Evolutionary conservation across 2,888 invertebrate genomes (phyloP), one percentile per base, ranked within the genome.

Genomic region (Minunthozetes semirufus): DNA sequence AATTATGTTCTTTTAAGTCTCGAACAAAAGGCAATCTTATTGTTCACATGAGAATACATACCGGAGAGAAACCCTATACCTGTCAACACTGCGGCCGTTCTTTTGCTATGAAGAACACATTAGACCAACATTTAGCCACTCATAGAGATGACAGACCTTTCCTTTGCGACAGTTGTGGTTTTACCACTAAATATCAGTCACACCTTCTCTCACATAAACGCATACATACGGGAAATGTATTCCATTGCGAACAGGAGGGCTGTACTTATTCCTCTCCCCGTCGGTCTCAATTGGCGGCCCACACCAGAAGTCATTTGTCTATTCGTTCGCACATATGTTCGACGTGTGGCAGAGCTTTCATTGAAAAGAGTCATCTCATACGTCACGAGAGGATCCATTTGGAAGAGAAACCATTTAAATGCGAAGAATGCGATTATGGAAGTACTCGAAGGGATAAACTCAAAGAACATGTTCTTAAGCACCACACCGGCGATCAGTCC

Each of bases 311-410:
- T 46, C 85, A 88, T 84, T 80, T 83, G 81, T 85, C 82, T 78
- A 84, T 83, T 50, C 82, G 86, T 17, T 83, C 85, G 11, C 86
- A 86, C 80, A 84, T 85, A 29, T 89, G 89, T 80, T 82, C 83
- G 27, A 83, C 85, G 19, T 88, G 88, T 81, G 87, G 87, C 0
- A 84, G 88, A 68, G 86, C 87, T 17, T 89, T 89, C 80, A 86
- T 88, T 80, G 89, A 89, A 80, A 88, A 87, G 79, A 87, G 87
- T 48, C 89, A 89, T 82, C 82, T 89, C 75, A 84, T 88, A 15
- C 84, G 89, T 1, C 89, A 89, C 80, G 87, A 88, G 80, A 82
- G 88, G 59, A 88, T 88, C 72, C 89, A 89, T 82, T 82, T 87
- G 61, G 85, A 86, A 78, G 88, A 87, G 76, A 87, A 88, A 79